Base-by-base conservation (phyloP, 2,888 invertebrate genomes). In the Melinaea menophilus region DNA sequence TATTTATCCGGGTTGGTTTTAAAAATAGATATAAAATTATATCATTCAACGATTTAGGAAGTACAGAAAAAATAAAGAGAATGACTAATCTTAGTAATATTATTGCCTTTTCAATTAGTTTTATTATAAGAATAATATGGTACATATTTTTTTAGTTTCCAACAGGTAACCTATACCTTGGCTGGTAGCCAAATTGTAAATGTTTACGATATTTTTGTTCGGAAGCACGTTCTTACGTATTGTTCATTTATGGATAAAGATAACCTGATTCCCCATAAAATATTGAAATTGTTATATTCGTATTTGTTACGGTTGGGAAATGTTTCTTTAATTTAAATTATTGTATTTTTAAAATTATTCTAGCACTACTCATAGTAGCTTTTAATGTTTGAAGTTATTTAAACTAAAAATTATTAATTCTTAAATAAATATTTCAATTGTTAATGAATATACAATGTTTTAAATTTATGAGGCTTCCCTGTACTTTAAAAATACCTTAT, bases 131-230 rank as follows among this genome's bases (percentile, higher is more conserved):
- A 41, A 41, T 41, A 9, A 54, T 47, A 61, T 12, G 56, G 31
- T 61, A 3, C 46, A 37, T 54, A 22, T 59, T 56, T 51, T 46
- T 37, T 22, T 54, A 64, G 63, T 58, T 45, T 13, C 47, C 58
- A 64, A 61, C 55, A 79, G 72, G 75, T 85, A 89, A 88, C 87
- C 86, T 86, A 78, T 78, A 80, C 72, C 58, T 81, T 88, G 88
- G 90, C 84, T 67, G 48, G 63, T 54, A 64, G 83, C 90, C 89
- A 88, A 81, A 73, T 74, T 73, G 68, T 71, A 78, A 79, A 78
- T 88, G 84, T 88, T 89, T 89, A 84, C 80, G 85, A 83, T 90
- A 90, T 90, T 88, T 89, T 78, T 79, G 85, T 87, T 83, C 87
- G 55, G 73, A 79, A 82, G 81, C 81, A 83, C 84, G 79, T 86